Conservation (phyloP, 2,888 invertebrate species). For the Nemotelus pantherinus region DNA sequence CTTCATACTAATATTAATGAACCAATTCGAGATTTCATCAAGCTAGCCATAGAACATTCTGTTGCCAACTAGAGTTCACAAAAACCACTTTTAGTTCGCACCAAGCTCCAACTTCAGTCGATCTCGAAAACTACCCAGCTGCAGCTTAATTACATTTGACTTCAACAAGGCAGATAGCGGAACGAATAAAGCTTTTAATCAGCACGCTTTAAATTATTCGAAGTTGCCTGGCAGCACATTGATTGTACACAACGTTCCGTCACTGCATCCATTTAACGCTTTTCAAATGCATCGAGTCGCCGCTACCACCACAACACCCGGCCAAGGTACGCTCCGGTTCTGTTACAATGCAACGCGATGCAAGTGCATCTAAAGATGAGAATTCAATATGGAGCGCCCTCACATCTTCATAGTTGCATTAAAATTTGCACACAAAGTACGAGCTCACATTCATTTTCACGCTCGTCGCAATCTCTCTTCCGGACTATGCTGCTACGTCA, state of each 20-base stretch:
- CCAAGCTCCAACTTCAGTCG: background rate
- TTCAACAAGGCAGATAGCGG: slow-evolving; percentile 13
- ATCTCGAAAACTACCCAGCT: background rate
- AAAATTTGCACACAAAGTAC: slow-evolving; percentile 23
- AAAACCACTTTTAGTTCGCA: slow-evolving; percentile 1
- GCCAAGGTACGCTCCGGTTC: background rate
- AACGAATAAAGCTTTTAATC: slow-evolving; percentile 29
- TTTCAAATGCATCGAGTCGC: background rate
- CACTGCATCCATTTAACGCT: background rate
- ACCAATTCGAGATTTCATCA: too few species aligned
- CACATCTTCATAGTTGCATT: slow-evolving; percentile 23
- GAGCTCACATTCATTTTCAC: slow-evolving; percentile 32
- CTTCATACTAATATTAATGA: too few species aligned
- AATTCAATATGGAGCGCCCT: slow-evolving; percentile 33
- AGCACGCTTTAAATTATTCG: slow-evolving; percentile 21
- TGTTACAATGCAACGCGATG: background rate
- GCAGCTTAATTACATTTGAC: slow-evolving; percentile 12
- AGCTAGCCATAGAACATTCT: too few species aligned
- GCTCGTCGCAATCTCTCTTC: slow-evolving; percentile 12
- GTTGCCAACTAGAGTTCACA: background rate
- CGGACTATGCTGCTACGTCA: background rate
- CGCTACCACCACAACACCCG: background rate
- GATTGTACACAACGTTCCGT: background rate
- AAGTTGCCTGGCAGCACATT: background rate
- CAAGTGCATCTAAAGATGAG: slow-evolving; percentile 21